These are phyloP conservation scores for Tadarida brasiliensis DNA, from an alignment of 2,797 vertebrate genomes.

Conservation along the genomic window DNA sequence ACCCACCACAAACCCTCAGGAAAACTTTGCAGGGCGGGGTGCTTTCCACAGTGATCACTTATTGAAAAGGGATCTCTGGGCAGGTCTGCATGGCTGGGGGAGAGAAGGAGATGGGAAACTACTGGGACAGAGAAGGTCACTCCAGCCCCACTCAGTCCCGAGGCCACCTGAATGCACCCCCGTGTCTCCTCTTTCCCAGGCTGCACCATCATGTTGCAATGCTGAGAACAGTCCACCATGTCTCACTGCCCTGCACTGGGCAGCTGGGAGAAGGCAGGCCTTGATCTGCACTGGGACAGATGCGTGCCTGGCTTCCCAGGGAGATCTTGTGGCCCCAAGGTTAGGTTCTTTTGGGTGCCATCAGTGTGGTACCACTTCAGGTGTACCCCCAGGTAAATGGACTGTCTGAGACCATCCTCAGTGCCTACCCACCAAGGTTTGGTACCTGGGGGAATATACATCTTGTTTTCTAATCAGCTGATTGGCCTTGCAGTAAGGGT, in stretches of 20 bases:
- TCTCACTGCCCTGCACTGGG: neutral
- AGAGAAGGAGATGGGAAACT: neutral
- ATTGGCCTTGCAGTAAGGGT: neutral
- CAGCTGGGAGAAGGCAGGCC: neutral
- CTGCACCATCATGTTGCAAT: neutral
- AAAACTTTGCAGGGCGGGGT: neutral
- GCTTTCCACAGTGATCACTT: neutral
- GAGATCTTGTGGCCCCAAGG: neutral
- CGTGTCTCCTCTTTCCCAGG: neutral
- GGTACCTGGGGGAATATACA: neutral
- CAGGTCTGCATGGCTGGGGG: neutral
- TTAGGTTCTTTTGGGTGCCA: neutral
- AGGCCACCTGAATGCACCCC: neutral
- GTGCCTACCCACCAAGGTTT: neutral
- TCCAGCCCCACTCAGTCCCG: neutral
- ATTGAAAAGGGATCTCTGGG: neutral
- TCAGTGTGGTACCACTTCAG: neutral
- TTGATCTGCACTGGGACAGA: neutral
- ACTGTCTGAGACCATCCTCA: neutral
- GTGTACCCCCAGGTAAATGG: neutral
- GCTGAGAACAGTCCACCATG: neutral
- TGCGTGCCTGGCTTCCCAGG: neutral
- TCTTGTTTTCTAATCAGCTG: neutral
- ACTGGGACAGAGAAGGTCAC: neutral
- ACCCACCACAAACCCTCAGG: neutral